Conservation (phyloP, 2,888 invertebrate genomes). For the Pogonocherus hispidulus region DNA sequence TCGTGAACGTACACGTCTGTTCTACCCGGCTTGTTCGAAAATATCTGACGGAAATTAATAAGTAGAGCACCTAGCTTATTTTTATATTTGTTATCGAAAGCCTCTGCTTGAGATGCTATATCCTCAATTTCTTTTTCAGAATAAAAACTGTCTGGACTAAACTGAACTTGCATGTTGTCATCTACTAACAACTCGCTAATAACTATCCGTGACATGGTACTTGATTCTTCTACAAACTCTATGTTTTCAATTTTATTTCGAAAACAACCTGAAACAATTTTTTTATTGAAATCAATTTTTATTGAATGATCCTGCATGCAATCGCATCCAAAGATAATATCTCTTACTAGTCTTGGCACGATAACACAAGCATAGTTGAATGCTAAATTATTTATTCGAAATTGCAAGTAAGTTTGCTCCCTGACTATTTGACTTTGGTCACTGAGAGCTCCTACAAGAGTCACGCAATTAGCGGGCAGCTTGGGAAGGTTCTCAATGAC, state of each 20-base stretch:
- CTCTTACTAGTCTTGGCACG: constrained; percentile 7
- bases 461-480: neutral
- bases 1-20: constrained; percentile 12
- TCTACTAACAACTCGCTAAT: neutral
- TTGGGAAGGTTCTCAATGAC: neutral
- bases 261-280: neutral
- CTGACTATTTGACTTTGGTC: constrained; percentile 5
- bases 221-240: constrained; percentile 1
- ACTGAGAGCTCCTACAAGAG: constrained; percentile 8
- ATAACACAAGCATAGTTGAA: constrained; percentile 13
- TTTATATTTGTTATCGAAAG: neutral
- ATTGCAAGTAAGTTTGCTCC: constrained; percentile 11
- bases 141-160: neutral
- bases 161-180: no score
- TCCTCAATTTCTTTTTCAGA: neutral
- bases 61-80: constrained; percentile 1
- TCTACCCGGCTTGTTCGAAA: constrained; percentile 27
- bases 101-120: neutral
- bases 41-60: neutral
- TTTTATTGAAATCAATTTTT: neutral
- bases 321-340: constrained; percentile 19
- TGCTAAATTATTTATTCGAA: neutral
- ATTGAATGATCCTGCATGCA: constrained; percentile 8
- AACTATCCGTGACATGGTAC: neutral
- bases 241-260: neutral